A percentile compares a stretch with the other conserved stretches of the same genome.
phyloP scores from a whole-genome alignment of 1,140 invertebrate species.

The Palaemon carinicauda region DNA sequence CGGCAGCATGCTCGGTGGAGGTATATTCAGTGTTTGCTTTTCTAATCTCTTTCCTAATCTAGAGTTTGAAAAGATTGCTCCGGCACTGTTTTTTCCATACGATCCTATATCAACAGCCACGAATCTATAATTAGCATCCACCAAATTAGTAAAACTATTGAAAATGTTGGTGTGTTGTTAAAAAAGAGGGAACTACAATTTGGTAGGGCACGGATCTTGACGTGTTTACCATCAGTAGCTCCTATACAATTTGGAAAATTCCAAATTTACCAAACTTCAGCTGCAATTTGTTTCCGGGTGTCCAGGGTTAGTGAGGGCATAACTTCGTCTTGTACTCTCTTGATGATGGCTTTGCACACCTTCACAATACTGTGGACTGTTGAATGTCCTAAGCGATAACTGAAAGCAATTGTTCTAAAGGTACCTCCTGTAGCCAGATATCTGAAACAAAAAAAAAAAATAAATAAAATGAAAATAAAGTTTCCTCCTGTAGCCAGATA shows the following conservation, averaged over 20 bases:
- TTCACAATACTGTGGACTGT: no score
- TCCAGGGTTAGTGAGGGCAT: conserved; percentile 11
- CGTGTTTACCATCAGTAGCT: conserved; percentile 19
- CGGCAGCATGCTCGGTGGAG: no score
- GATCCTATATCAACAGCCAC: no score
- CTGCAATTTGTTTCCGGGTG: conserved; percentile 12
- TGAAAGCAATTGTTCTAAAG: conserved; percentile 26
- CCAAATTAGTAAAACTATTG: conserved; percentile 17
- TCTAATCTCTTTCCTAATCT: no score
- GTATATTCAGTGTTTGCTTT: no score
- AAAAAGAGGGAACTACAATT: conserved; percentile 20
- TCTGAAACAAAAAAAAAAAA: conserved; percentile 3
- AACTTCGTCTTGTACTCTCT: conserved; percentile 9
- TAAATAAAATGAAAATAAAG: conserved; percentile 6
- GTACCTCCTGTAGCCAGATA: conserved; percentile 14
- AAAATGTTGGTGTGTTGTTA: conserved; percentile 21
- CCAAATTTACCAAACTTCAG: conserved; percentile 6
- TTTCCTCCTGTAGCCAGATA: conserved; percentile 18
- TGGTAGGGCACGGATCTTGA: conserved; percentile 14
- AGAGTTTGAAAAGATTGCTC: no score
- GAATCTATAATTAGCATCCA: conserved; percentile 19
- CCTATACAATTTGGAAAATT: conserved; percentile 11
- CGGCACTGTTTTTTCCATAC: no score
- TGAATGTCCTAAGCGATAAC: conserved; percentile 16
- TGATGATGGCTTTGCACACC: neutral